These are phyloP conservation scores for Euphydryas editha DNA, from an alignment of 2,888 invertebrate species.

Conservation along the genomic window DNA sequence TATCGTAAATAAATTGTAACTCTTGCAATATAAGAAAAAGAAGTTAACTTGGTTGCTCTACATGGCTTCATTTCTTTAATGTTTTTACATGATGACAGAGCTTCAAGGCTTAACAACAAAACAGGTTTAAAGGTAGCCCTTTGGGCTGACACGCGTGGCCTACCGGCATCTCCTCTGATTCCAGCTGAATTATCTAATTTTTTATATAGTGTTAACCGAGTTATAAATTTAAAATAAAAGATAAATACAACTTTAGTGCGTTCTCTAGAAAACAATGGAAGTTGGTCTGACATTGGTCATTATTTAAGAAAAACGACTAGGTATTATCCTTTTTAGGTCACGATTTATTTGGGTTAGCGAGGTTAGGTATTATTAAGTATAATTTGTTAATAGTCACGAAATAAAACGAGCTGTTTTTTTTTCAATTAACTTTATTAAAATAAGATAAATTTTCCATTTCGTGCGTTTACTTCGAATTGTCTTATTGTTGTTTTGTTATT, in stretches of 20 bases:
- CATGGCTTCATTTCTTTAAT: no score
- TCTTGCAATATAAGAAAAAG: no score
- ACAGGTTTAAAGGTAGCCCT: no score
- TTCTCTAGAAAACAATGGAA: slow-evolving; percentile 11
- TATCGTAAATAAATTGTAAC: no score
- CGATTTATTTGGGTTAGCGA: slow-evolving; percentile 5
- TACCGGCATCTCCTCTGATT: no score
- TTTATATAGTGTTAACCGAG: no score
- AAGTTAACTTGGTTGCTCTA: no score
- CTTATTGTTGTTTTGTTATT: not conserved
- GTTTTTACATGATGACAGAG: no score
- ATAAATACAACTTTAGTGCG: not conserved
- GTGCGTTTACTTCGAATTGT: not conserved
- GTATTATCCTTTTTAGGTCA: slow-evolving; percentile 3
- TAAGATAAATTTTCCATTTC: not conserved
- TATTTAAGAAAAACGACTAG: not conserved
- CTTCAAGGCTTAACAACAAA: no score
- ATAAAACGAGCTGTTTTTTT: not conserved
- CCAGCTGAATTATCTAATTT: no score
- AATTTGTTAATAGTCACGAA: slow-evolving; percentile 2
- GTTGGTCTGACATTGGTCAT: slow-evolving; percentile 5
- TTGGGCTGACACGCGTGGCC: no score
- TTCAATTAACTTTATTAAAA: not conserved
- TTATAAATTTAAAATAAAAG: not conserved
- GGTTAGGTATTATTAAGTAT: not conserved